Percentiles rank a stretch among this genome's conserved stretches.
Conservation (phyloP, 2,888 invertebrate species). For the Leucophora obtusa region DNA sequence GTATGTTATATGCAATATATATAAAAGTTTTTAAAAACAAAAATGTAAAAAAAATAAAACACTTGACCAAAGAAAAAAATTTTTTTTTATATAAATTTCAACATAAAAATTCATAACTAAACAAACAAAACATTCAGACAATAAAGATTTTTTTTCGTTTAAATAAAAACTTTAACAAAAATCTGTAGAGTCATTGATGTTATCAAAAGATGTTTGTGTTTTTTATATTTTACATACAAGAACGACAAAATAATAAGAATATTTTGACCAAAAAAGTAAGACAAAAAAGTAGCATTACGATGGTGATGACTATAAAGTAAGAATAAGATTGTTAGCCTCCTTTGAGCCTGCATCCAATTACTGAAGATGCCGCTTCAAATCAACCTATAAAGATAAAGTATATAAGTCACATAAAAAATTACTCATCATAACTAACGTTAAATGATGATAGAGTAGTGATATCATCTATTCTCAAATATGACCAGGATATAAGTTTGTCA, state of each 20-base stretch:
- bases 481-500: conserved; percentile 18
- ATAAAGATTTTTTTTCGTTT: conserved; percentile 11
- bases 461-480: neutral
- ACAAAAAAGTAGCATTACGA: neutral
- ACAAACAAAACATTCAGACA: conserved; percentile 14
- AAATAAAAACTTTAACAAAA: conserved; percentile 2
- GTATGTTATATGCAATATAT: neutral
- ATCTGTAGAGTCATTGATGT: conserved; percentile 28
- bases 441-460: conserved; percentile 34
- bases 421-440: conserved; percentile 28
- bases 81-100: conserved; percentile 1
- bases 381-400: conserved; percentile 4
- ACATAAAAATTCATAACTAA: neutral
- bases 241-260: conserved; percentile 36
- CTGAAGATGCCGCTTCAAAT: conserved; percentile 26
- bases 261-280: conserved; percentile 32
- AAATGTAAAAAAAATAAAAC: neutral
- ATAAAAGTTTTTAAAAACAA: conserved; percentile 8
- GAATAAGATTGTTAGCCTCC: conserved; percentile 24
- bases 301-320: neutral
- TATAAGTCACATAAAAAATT: conserved; percentile 30
- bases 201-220: conserved; percentile 17
- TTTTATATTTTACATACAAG: neutral
- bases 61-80: conserved; percentile 36
- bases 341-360: conserved; percentile 32